A percentile compares a stretch with the other conserved stretches of the same genome.
These are phyloP conservation scores for Trachelus troglodyta DNA, from an alignment of 2,888 invertebrate genomes.

Conservation along the genomic window DNA sequence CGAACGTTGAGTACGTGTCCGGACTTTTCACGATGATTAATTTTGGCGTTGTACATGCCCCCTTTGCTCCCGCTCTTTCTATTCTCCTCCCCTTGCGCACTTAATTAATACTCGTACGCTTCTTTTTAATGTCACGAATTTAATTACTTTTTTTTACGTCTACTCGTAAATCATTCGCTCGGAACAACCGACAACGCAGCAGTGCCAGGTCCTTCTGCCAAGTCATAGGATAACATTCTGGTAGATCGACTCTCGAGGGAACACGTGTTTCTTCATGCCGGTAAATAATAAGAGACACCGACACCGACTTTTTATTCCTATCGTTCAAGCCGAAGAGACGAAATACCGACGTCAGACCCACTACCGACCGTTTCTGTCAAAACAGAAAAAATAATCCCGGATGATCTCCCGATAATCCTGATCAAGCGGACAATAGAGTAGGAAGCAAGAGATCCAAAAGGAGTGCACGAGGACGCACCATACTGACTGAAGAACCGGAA, in stretches of 20 bases:
- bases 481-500: not conserved
- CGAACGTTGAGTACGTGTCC: not conserved
- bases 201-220: constrained; percentile 46
- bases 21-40: constrained; percentile 49
- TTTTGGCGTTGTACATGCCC: constrained; percentile 37
- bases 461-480: not conserved
- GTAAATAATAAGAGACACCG: not conserved
- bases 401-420: constrained; percentile 48
- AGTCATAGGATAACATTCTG: constrained; percentile 53
- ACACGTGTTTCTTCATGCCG: not conserved
- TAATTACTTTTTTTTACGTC: constrained; percentile 63
- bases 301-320: not conserved
- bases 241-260: constrained; percentile 8
- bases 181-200: constrained; percentile 24
- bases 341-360: not conserved
- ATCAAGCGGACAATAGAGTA: not conserved
- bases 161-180: constrained; percentile 60
- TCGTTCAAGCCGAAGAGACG: not conserved
- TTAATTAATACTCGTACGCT: constrained; percentile 55
- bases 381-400: constrained; percentile 55
- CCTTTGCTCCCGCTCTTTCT: not conserved
- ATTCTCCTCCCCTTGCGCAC: constrained; percentile 24
- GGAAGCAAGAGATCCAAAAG: not conserved
- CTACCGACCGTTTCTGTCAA: constrained; percentile 37
- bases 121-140: constrained; percentile 48